Percentiles rank a stretch among this genome's conserved stretches.
These are phyloP conservation scores for Hippoglossus stenolepis DNA, from an alignment of 2,113 vertebrate genomes.

Conservation along the genomic window DNA sequence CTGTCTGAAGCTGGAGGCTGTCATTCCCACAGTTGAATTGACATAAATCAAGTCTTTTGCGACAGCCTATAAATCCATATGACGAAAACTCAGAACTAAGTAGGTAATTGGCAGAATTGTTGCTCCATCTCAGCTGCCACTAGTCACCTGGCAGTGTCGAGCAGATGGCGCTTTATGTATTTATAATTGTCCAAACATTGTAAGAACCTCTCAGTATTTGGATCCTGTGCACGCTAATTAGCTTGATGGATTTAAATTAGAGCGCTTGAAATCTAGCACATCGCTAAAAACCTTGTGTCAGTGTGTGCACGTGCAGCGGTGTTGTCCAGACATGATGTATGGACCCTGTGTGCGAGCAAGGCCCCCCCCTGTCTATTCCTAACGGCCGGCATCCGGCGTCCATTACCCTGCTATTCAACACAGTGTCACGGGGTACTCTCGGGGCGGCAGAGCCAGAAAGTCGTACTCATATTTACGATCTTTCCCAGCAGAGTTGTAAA, in stretches of 20 bases:
- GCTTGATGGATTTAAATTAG: conserved; percentile 76
- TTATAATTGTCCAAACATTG: conserved; percentile 80
- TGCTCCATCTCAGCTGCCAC: conserved; percentile 70
- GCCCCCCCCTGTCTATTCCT: conserved; percentile 24
- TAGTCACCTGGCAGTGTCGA: conserved; percentile 62
- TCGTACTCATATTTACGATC: conserved; percentile 39
- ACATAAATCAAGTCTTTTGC: conserved; percentile 54
- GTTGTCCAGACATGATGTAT: conserved; percentile 42
- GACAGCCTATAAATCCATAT: conserved; percentile 56
- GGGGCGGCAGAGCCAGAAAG: conserved; percentile 29
- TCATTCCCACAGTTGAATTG: conserved; percentile 20
- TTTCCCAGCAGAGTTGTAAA: conserved; percentile 26
- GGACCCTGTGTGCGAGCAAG: conserved; percentile 34
- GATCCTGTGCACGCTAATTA: conserved; percentile 71
- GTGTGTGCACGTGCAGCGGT: conserved; percentile 13
- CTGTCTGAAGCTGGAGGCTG: conserved; percentile 14
- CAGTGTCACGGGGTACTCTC: conserved; percentile 21
- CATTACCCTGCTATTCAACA: not conserved
- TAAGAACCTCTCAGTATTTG: conserved; percentile 73
- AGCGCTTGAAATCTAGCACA: conserved; percentile 59
- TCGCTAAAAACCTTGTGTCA: not conserved
- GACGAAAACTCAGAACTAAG: conserved; percentile 70
- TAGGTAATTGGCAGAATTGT: conserved; percentile 70
- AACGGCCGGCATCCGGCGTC: conserved; percentile 13
- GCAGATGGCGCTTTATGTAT: conserved; percentile 80